Evolutionary conservation across 2,797 vertebrate genomes (phyloP).

Genomic region (Delichon dasypus): DNA sequence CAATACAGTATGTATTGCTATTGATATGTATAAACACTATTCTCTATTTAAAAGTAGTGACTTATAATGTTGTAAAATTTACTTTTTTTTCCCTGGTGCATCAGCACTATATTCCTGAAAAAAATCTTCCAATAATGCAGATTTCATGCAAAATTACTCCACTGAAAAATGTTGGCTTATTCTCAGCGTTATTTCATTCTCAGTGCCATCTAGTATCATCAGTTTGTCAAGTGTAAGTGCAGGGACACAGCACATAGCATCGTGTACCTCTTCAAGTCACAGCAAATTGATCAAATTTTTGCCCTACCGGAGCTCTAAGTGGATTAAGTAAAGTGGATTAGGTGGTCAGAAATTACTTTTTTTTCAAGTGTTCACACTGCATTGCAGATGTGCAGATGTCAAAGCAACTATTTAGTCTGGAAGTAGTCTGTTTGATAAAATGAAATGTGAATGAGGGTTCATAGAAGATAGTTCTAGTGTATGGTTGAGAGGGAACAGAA

Average conservation of each 20-base stretch:
- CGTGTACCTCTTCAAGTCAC: not conserved
- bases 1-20: not conserved
- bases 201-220: not conserved
- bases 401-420: not conserved
- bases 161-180: not conserved
- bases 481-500: not conserved
- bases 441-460: not conserved
- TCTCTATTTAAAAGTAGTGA: not conserved
- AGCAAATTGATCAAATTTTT: not conserved
- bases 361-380: not conserved
- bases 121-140: not conserved
- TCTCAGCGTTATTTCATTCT: not conserved
- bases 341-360: not conserved
- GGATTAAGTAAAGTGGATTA: conserved; percentile 43
- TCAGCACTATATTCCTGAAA: not conserved
- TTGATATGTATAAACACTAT: not conserved
- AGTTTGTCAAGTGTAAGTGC: not conserved
- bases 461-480: not conserved
- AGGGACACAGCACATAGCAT: not conserved
- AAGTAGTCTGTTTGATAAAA: not conserved
- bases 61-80: no score
- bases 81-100: not conserved
- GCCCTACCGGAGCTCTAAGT: not conserved
- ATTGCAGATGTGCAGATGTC: not conserved
- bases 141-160: not conserved